These are phyloP conservation scores for Cynopterus brachyotis DNA, from an alignment of 2,113 vertebrate species.

Conservation along the genomic window DNA sequence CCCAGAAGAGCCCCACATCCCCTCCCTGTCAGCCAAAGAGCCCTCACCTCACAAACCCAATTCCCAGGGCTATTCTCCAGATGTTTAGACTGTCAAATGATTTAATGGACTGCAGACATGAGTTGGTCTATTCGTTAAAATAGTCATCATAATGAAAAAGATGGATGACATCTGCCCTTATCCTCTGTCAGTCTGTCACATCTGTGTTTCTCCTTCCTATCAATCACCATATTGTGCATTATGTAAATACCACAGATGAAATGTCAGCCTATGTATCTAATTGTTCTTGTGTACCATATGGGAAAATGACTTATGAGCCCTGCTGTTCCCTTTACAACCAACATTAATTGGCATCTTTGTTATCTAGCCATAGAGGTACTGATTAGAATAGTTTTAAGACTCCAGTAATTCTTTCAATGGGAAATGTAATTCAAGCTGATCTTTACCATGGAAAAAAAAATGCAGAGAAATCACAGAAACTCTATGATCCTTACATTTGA, in stretches of 20 bases:
- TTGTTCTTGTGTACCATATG: neutral
- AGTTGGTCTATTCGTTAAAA: conserved; percentile 45
- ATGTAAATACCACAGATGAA: conserved; percentile 51
- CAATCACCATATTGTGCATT: conserved; percentile 17
- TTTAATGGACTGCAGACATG: conserved; percentile 27
- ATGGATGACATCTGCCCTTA: neutral
- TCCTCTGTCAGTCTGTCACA: conserved; percentile 34
- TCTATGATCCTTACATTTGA: neutral
- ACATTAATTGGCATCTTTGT: conserved; percentile 31
- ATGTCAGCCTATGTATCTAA: conserved; percentile 32
- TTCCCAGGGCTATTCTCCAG: conserved; percentile 39
- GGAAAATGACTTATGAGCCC: neutral
- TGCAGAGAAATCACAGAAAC: neutral
- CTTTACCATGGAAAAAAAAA: neutral
- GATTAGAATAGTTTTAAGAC: neutral
- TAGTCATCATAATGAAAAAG: conserved; percentile 40
- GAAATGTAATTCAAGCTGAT: neutral
- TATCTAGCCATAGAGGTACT: neutral
- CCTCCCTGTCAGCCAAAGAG: neutral
- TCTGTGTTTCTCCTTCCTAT: neutral
- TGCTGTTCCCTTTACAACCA: neutral
- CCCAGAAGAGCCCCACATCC: neutral
- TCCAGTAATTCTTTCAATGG: neutral
- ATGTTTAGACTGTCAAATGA: conserved; percentile 42
- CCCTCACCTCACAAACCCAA: conserved; percentile 33